Conservation (phyloP, 1,140 invertebrate genomes). For the Panagrolaimus sp. region DNA sequence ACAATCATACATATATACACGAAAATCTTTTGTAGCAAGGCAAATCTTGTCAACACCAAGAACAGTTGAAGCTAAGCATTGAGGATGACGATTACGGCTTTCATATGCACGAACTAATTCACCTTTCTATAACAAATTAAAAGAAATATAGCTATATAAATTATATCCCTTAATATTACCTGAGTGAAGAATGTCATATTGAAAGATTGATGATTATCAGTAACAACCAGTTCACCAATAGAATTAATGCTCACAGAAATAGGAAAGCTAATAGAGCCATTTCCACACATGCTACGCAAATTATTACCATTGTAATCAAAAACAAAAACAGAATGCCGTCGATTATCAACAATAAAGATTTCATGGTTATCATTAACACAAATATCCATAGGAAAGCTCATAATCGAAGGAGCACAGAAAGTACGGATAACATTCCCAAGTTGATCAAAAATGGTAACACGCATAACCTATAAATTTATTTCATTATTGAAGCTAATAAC, state of each 20-base stretch:
- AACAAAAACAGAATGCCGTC: constrained; percentile 2
- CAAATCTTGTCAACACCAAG: constrained; percentile 5
- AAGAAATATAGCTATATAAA: background rate
- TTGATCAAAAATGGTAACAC: background rate
- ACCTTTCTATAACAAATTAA: background rate
- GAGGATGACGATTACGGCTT: background rate
- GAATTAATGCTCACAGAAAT: constrained; percentile 6
- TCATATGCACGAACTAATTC: constrained; percentile 8
- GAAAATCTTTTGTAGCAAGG: constrained; percentile 12
- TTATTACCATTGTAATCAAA: background rate
- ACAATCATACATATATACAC: constrained; percentile 3
- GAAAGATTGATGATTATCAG: constrained; percentile 12
- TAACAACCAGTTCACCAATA: background rate
- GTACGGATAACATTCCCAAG: background rate
- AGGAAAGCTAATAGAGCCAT: constrained; percentile 5
- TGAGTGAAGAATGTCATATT: constrained; percentile 10
- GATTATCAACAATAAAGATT: constrained; percentile 14
- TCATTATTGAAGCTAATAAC: too few relatives aligned
- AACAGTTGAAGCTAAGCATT: background rate
- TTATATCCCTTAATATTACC: background rate
- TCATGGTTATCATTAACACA: constrained; percentile 12
- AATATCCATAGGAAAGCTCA: constrained; percentile 9
- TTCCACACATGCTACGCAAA: constrained; percentile 12
- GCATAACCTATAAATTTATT: background rate
- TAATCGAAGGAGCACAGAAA: background rate